Evolutionary conservation across 1,140 invertebrate genomes (phyloP), one percentile per base, ranked within the genome.

Genomic region (Drosophila saltans): DNA sequence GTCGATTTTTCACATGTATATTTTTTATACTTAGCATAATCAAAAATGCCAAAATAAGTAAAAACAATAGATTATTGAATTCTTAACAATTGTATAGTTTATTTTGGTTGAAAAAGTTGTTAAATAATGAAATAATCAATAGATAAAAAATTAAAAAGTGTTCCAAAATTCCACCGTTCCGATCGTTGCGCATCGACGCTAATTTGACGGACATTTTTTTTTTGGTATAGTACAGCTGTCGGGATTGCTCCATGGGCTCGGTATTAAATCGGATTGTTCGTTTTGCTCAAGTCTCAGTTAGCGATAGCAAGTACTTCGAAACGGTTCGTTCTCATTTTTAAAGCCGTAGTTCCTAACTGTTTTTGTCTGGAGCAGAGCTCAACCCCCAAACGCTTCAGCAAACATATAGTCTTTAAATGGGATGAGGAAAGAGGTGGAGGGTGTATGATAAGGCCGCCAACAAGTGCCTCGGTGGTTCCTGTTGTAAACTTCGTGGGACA

Each of bases 251-350:
- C 4, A 45, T 8, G 24, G 21, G 26, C 16, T 62, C n/a, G 24
- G 52, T 55, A 28, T 76, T 79, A 64, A 72, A 66, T 78, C 40
- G 43, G 9, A 52, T 40, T 33, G 41, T 36, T 40, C 28, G 40
- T 3, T 11, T n/a, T 11, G 40, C 41, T 6, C 21, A 21, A 33
- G 43, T 30, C 26, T 65, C 72, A 86, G 82, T 83, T 66, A 72
- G 70, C 77, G 76, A 45, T 68, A 52, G 73, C 72, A 71, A 70
- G 69, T 67, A 69, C 52, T 36, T 71, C 63, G 62, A 69, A 80
- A 57, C 69, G 81, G 83, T 83, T 71, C 70, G 84, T 86, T 89
- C 78, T 52, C 24, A 21, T 52, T 8, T 52, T 10, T 3, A 52
- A 65, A 69, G 41, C 48, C 57, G n/a, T 41, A 24, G 26, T 11